Evolutionary conservation across 1,140 invertebrate species (phyloP).

Genomic region (Danaus melanippus): DNA sequence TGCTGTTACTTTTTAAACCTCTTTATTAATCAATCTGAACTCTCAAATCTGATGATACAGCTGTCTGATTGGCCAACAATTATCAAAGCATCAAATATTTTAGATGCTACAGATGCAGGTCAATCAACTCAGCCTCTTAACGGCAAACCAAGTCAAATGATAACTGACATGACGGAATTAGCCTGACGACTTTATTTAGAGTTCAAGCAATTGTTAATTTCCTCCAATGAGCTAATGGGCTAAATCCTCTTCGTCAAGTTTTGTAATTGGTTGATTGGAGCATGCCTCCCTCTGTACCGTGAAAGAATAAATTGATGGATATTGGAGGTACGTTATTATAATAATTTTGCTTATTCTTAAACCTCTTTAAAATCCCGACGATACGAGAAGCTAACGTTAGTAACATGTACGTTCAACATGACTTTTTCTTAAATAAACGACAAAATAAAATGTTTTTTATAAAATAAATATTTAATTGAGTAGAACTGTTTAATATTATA

Average conservation of each 20-base stretch:
- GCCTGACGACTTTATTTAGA: slow-evolving; percentile 56
- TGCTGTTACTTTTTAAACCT: too few species aligned
- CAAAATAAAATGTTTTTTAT: too few species aligned
- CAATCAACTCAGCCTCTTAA: slow-evolving; percentile 41
- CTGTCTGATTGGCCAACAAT: slow-evolving; percentile 18
- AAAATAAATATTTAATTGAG: too few species aligned
- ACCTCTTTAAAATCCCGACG: too few species aligned
- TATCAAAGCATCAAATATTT: slow-evolving; percentile 27
- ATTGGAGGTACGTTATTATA: slow-evolving; percentile 14
- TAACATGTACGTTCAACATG: too few species aligned
- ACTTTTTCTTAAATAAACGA: too few species aligned
- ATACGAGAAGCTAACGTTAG: too few species aligned
- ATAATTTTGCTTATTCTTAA: not conserved
- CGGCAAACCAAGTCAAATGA: slow-evolving; percentile 51
- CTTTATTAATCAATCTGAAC: too few species aligned
- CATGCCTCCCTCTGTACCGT: slow-evolving; percentile 22
- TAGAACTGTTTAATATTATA: too few species aligned
- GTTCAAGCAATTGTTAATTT: slow-evolving; percentile 61
- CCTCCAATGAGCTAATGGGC: slow-evolving; percentile 57
- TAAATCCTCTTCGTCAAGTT: slow-evolving; percentile 51
- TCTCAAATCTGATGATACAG: not conserved
- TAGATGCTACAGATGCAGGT: slow-evolving; percentile 24
- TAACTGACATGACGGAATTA: slow-evolving; percentile 59
- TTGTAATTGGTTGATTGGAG: slow-evolving; percentile 64
- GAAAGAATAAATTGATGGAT: slow-evolving; percentile 23